A percentile compares a stretch with the other conserved stretches of the same genome.
Conservation (phyloP, 2,113 vertebrate genomes). For the Hippocampus barbouri region DNA sequence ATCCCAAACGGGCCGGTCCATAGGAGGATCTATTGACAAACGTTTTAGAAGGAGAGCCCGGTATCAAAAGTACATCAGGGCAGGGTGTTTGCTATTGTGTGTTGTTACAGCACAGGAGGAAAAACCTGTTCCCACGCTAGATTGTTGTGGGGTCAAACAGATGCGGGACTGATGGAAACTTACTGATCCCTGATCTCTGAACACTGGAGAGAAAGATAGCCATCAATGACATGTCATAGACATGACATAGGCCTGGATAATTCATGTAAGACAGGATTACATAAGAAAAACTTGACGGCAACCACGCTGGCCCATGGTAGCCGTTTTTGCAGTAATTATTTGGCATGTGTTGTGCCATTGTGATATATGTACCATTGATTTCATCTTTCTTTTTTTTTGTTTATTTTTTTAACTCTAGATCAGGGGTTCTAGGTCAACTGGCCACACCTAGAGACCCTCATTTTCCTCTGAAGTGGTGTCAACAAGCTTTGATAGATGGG, state of each 20-base stretch:
- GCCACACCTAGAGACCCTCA: background rate
- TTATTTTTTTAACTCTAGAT: background rate
- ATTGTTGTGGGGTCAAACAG: constrained; percentile 53
- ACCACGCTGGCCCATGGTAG: constrained; percentile 13
- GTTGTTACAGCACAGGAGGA: constrained; percentile 46
- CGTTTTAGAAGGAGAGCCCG: constrained; percentile 19
- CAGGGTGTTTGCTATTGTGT: constrained; percentile 41
- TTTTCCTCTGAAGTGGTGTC: background rate
- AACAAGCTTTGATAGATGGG: background rate
- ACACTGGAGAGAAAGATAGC: constrained; percentile 53
- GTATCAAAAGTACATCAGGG: constrained; percentile 17
- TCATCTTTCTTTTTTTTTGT: background rate
- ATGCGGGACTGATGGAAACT: constrained; percentile 51
- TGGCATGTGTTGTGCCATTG: constrained; percentile 3
- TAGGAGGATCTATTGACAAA: constrained; percentile 14
- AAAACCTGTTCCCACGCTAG: constrained; percentile 63
- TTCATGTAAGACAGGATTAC: constrained; percentile 47
- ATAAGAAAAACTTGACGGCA: constrained; percentile 35
- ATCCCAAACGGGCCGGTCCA: constrained; percentile 5
- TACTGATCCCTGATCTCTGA: constrained; percentile 41
- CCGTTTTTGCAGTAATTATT: constrained; percentile 21
- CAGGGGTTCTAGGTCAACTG: background rate
- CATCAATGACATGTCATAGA: constrained; percentile 54
- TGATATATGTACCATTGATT: background rate
- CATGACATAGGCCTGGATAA: constrained; percentile 42